Percentiles rank a stretch among this genome's conserved stretches.
phyloP scores from a whole-genome alignment of 64 coral and sea anemone species.

The Stichodactyla helianthus region DNA sequence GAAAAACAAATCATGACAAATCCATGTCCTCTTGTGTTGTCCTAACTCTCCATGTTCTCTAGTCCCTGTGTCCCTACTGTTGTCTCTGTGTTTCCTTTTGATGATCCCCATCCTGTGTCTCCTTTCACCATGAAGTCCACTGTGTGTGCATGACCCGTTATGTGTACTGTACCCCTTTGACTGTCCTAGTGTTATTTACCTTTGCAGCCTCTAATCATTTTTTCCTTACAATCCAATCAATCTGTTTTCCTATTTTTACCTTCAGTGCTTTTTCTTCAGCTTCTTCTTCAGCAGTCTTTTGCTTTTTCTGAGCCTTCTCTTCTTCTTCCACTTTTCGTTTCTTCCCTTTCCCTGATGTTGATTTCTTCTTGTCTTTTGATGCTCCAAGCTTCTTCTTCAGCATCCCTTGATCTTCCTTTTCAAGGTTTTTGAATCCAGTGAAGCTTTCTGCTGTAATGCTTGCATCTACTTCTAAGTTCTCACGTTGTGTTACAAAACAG shows the following conservation, averaged over 20 bases:
- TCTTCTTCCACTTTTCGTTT: conserved; percentile 57
- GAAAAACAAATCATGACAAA: too few relatives aligned
- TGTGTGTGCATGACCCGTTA: too few relatives aligned
- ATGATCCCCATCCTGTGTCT: too few relatives aligned
- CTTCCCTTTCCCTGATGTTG: conserved; percentile 41
- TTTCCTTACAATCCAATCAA: neutral
- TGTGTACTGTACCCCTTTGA: too few relatives aligned
- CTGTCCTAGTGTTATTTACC: too few relatives aligned
- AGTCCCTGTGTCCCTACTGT: too few relatives aligned
- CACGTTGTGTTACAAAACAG: conserved; percentile 48
- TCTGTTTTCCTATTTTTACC: conserved; percentile 5
- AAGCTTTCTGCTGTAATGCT: conserved; percentile 77
- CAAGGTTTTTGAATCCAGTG: conserved; percentile 68
- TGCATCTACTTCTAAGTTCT: conserved; percentile 42
- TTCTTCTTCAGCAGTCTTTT: conserved; percentile 65
- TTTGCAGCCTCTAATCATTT: too few relatives aligned
- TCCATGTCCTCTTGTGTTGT: too few relatives aligned
- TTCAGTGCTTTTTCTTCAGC: conserved; percentile 65
- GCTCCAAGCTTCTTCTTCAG: conserved; percentile 79
- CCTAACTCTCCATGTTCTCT: too few relatives aligned
- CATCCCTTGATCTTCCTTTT: conserved; percentile 73
- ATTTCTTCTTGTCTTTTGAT: conserved; percentile 27
- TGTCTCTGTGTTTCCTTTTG: too few relatives aligned
- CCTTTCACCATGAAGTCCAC: too few relatives aligned
- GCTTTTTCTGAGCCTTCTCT: conserved; percentile 49